Evolutionary conservation across 2,113 vertebrate species (phyloP).

Genomic region (Tringa solitaria): DNA sequence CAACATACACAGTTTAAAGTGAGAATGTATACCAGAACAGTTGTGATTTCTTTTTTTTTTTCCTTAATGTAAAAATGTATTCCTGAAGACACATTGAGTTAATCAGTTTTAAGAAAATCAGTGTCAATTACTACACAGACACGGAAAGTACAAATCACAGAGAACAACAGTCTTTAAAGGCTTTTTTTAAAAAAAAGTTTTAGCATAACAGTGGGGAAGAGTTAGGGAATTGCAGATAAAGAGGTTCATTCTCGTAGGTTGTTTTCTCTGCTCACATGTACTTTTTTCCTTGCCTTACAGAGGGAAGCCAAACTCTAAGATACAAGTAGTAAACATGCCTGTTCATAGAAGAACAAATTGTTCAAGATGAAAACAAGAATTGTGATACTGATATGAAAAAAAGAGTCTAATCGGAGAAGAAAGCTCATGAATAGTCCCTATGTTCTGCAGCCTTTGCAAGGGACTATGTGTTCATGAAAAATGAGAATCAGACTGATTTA

Average conservation of each 20-base stretch:
- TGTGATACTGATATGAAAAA: not conserved
- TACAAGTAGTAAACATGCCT: not conserved
- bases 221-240: not conserved
- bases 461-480: not conserved
- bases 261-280: not conserved
- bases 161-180: not conserved
- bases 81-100: not conserved
- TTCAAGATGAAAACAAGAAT: not conserved
- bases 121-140: not conserved
- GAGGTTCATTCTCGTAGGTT: not conserved
- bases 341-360: not conserved
- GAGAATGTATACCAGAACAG: fast-evolving
- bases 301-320: not conserved
- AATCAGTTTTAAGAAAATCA: not conserved
- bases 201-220: not conserved
- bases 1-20: fast-evolving
- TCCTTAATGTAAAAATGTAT: fast-evolving
- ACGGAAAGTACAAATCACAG: fast-evolving
- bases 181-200: not conserved
- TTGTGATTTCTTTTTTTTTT: not conserved
- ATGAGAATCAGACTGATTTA: not conserved
- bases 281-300: not conserved
- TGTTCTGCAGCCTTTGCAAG: not conserved
- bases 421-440: not conserved
- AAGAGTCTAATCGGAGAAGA: not conserved